Conservation (phyloP, 2,113 vertebrate genomes). For the Lasiurus cinereus region DNA sequence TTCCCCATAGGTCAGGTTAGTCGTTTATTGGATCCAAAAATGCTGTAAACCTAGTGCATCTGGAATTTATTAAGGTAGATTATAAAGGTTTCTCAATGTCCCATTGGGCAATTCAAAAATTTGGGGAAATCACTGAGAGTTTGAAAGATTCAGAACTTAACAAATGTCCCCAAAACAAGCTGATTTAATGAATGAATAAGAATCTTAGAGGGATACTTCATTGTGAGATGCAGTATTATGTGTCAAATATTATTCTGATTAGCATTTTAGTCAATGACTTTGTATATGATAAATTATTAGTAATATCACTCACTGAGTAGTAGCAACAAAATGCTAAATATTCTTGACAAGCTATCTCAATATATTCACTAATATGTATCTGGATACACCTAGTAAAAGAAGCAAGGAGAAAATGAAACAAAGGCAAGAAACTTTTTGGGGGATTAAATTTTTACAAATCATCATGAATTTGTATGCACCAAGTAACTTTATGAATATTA, state of each 20-base stretch:
- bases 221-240: background rate
- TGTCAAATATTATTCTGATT: background rate
- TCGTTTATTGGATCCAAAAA: background rate
- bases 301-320: background rate
- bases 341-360: background rate
- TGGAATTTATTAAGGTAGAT: constrained; percentile 10
- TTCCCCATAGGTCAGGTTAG: background rate
- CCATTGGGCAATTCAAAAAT: background rate
- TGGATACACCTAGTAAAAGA: background rate
- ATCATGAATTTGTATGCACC: background rate
- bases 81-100: background rate
- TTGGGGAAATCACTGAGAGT: background rate
- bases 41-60: background rate
- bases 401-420: constrained; percentile 41
- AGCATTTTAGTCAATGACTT: constrained; percentile 1
- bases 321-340: constrained; percentile 40
- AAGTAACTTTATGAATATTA: constrained; percentile 27
- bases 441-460: constrained; percentile 39
- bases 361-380: background rate
- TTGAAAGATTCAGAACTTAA: constrained; percentile 46
- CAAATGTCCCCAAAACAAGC: background rate
- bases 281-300: background rate
- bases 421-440: background rate
- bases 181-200: background rate
- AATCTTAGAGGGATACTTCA: background rate